These are phyloP conservation scores for Pleuronectes platessa DNA, from an alignment of 2,113 vertebrate species.

Conservation along the genomic window DNA sequence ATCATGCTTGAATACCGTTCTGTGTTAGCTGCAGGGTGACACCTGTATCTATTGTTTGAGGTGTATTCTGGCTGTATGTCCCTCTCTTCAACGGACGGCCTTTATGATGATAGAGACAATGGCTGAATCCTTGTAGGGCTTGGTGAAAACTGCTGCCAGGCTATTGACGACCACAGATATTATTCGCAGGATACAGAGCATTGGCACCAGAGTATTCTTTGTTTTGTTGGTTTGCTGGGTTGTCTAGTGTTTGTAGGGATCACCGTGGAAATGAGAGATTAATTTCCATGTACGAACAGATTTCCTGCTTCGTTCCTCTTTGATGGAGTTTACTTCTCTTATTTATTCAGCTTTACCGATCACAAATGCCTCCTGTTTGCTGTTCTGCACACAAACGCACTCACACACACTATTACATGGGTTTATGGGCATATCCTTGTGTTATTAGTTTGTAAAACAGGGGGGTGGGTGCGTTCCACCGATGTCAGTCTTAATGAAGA, in stretches of 20 bases:
- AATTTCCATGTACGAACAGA: constrained; percentile 29
- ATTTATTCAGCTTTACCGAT: constrained; percentile 30
- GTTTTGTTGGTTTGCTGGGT: constrained; percentile 32
- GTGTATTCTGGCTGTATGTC: constrained; percentile 2
- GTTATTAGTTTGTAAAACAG: constrained; percentile 7
- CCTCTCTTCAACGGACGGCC: constrained; percentile 23
- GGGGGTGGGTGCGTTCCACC: constrained; percentile 18
- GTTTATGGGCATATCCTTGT: background rate
- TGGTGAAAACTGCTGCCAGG: too few relatives aligned
- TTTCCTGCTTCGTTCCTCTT: constrained; percentile 18
- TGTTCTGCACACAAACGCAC: background rate
- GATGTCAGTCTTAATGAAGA: constrained; percentile 28
- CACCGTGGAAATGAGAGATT: constrained; percentile 48
- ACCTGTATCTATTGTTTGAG: constrained; percentile 55
- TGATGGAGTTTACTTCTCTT: constrained; percentile 8
- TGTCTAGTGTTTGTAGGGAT: constrained; percentile 31
- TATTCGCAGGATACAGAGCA: constrained; percentile 20
- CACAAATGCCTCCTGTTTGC: constrained; percentile 11
- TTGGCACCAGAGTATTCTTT: constrained; percentile 13
- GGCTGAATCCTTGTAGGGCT: constrained; percentile 10
- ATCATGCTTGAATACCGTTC: background rate
- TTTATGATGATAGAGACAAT: constrained; percentile 47
- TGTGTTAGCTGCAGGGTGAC: constrained; percentile 60
- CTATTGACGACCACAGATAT: constrained; percentile 12
- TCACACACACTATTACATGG: background rate